Percentiles rank a stretch among this genome's conserved stretches.
Conservation (phyloP, 2,797 vertebrate genomes). For the Platalea minor region DNA sequence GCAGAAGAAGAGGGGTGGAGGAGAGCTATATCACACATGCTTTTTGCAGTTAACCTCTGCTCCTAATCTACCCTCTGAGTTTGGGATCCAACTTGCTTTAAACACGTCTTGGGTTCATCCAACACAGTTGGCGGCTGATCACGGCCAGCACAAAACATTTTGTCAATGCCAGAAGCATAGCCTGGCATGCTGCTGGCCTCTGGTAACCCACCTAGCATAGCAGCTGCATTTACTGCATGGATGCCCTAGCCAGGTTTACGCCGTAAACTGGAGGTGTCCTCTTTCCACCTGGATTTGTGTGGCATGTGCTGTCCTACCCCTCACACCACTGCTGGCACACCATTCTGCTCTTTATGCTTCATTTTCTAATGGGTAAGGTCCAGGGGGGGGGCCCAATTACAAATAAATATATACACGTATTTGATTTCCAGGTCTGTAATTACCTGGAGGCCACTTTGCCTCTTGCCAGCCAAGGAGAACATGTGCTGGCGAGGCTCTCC, state of each 20-base stretch:
- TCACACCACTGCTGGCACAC: accelerated
- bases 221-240: background rate
- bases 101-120: background rate
- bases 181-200: background rate
- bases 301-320: background rate
- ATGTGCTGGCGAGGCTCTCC: background rate
- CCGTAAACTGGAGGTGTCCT: background rate
- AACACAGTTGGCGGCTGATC: background rate
- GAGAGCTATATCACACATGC: background rate
- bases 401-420: background rate
- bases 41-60: background rate
- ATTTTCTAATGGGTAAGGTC: background rate
- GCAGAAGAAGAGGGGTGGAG: background rate
- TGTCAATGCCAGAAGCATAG: background rate
- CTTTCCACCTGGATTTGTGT: background rate
- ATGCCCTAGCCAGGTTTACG: background rate
- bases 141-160: background rate
- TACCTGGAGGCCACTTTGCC: background rate
- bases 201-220: background rate
- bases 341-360: background rate
- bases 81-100: background rate
- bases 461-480: background rate
- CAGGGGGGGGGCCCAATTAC: background rate
- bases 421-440: background rate
- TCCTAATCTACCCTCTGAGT: background rate